Percentiles rank a stretch among this genome's conserved stretches.
Evolutionary conservation across 2,113 vertebrate species (phyloP).

Genomic region (Eudorcas thomsonii): DNA sequence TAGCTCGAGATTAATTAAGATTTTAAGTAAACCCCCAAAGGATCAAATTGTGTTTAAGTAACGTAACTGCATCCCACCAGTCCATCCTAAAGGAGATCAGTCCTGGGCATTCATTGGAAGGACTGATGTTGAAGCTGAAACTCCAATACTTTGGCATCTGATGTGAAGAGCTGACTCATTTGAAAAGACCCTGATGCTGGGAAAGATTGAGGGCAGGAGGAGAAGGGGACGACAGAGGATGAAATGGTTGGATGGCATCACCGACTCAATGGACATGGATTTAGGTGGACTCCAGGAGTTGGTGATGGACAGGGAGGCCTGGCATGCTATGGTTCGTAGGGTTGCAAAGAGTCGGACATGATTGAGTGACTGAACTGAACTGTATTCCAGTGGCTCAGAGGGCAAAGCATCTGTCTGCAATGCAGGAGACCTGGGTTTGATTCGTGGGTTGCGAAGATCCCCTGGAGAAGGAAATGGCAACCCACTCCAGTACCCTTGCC

Average conservation of each 20-base stretch:
- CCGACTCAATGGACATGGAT: not conserved
- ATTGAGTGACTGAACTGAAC: not conserved
- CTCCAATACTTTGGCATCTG: not conserved
- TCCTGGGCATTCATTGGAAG: not conserved
- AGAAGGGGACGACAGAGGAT: not conserved
- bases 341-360: fast-evolving
- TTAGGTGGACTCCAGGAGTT: fast-evolving
- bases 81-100: not conserved
- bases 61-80: not conserved
- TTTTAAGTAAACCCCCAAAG: not conserved
- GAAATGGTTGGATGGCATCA: not conserved
- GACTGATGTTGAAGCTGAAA: not conserved
- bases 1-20: not conserved
- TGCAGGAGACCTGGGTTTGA: too few relatives aligned
- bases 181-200: not conserved
- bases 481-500: too few relatives aligned
- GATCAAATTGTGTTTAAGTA: not conserved
- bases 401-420: too few relatives aligned
- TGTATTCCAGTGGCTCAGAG: not conserved
- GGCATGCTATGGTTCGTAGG: fast-evolving
- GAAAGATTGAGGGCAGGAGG: not conserved
- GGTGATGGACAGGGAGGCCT: not conserved
- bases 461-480: too few relatives aligned
- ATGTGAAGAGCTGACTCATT: not conserved
- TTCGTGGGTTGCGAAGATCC: too few relatives aligned